Conservation (phyloP, 2,888 invertebrate species). For the Papilio demoleus region DNA sequence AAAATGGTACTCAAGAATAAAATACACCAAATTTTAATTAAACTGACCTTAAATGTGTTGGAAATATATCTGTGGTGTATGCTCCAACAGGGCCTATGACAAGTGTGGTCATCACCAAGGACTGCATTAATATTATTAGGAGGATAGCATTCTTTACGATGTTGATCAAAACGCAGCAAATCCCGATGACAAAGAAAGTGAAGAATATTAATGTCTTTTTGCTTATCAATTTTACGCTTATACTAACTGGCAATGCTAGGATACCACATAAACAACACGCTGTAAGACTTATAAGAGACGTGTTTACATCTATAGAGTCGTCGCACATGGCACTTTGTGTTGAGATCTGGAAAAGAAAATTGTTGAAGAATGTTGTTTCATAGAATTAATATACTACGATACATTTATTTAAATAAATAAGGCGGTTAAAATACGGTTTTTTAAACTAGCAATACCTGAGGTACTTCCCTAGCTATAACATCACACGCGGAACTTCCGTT, state of each 20-base stretch:
- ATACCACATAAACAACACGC: slow-evolving; percentile 61
- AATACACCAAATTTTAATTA: not conserved
- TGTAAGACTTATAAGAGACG: slow-evolving; percentile 66
- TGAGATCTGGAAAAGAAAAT: slow-evolving; percentile 57
- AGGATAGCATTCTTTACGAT: slow-evolving; percentile 65
- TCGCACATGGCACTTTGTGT: slow-evolving; percentile 54
- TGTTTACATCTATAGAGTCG: slow-evolving; percentile 66
- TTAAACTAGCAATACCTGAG: slow-evolving; percentile 54
- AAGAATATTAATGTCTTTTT: slow-evolving; percentile 67
- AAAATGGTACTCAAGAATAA: not conserved
- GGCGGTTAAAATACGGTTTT: not conserved
- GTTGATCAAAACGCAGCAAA: slow-evolving; percentile 65
- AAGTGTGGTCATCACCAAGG: slow-evolving; percentile 64
- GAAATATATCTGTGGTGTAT: slow-evolving; percentile 73
- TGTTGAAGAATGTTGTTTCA: too few species aligned
- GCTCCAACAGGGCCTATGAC: slow-evolving; percentile 75
- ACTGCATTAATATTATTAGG: slow-evolving; percentile 69
- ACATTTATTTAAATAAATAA: too few species aligned
- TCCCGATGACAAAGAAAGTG: slow-evolving; percentile 62
- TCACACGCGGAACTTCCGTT: slow-evolving; percentile 64
- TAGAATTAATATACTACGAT: too few species aligned
- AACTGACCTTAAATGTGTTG: slow-evolving; percentile 72
- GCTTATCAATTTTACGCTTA: slow-evolving; percentile 66
- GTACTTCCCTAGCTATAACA: slow-evolving; percentile 65
- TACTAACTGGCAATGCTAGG: slow-evolving; percentile 63